phyloP scores from a whole-genome alignment of 2,113 vertebrate species.

The Ibidorhyncha struthersii region DNA sequence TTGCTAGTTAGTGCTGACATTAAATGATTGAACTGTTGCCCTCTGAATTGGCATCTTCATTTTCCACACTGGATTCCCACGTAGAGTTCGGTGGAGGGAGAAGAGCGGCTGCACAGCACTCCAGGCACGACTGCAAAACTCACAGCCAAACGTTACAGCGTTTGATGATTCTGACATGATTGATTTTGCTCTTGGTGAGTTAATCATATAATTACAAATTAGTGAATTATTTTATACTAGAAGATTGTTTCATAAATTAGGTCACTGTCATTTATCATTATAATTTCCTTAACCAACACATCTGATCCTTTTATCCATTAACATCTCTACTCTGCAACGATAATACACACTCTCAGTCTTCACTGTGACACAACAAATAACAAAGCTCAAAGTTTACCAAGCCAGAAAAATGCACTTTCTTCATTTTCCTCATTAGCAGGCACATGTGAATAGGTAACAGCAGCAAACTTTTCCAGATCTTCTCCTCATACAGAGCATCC shows the following conservation, averaged over 20 bases:
- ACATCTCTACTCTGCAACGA: background rate
- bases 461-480: background rate
- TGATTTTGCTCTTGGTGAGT: constrained; percentile 40
- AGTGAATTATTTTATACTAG: constrained; percentile 40
- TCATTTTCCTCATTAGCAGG: background rate
- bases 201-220: constrained; percentile 63
- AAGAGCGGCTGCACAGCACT: background rate
- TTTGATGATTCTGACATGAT: constrained; percentile 30
- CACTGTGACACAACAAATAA: background rate
- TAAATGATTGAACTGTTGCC: background rate
- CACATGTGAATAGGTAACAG: background rate
- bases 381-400: background rate
- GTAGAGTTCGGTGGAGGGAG: background rate
- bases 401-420: background rate
- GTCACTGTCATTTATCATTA: constrained; percentile 61
- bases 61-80: background rate
- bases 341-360: background rate
- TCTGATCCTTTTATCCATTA: background rate
- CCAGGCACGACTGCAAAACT: background rate
- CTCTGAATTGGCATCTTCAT: background rate
- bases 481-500: background rate
- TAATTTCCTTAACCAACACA: constrained; percentile 38
- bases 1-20: background rate
- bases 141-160: background rate
- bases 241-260: constrained; percentile 60